phyloP scores from a whole-genome alignment of 2,113 vertebrate species.

The Paracyprichromis sp. region DNA sequence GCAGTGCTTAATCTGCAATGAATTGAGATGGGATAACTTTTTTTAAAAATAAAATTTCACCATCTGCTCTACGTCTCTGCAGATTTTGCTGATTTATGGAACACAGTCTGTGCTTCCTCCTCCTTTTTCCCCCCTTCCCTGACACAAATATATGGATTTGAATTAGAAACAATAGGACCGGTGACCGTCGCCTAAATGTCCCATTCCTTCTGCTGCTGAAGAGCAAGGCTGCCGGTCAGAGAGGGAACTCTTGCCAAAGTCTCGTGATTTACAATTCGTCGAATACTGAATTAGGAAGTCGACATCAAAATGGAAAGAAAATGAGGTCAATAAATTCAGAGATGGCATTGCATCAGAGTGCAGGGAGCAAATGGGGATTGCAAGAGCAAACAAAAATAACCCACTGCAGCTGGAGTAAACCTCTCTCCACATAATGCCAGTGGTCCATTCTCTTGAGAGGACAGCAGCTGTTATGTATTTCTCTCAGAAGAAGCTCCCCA shows the following conservation, averaged over 20 bases:
- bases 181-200: constrained; percentile 31
- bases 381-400: constrained; percentile 59
- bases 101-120: constrained; percentile 20
- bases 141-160: constrained; percentile 55
- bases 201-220: not conserved
- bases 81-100: constrained; percentile 68
- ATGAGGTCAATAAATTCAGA: constrained; percentile 59
- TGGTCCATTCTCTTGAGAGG: constrained; percentile 54
- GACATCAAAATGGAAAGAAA: constrained; percentile 49
- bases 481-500: constrained; percentile 1
- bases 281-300: constrained; percentile 30
- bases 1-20: constrained; percentile 55
- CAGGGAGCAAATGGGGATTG: not conserved
- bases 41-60: not conserved
- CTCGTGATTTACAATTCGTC: constrained; percentile 24
- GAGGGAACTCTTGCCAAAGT: constrained; percentile 4
- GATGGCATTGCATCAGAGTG: constrained; percentile 37
- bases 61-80: constrained; percentile 69
- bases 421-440: constrained; percentile 31
- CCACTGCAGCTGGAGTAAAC: constrained; percentile 54
- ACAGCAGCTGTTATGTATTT: constrained; percentile 64
- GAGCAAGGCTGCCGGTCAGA: constrained; percentile 18
- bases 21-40: constrained; percentile 36
- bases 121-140: constrained; percentile 19
- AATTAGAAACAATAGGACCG: constrained; percentile 55